A percentile compares a stretch with the other conserved stretches of the same genome.
phyloP scores from a whole-genome alignment of 2,888 invertebrate species.

The Mythimna loreyi region DNA sequence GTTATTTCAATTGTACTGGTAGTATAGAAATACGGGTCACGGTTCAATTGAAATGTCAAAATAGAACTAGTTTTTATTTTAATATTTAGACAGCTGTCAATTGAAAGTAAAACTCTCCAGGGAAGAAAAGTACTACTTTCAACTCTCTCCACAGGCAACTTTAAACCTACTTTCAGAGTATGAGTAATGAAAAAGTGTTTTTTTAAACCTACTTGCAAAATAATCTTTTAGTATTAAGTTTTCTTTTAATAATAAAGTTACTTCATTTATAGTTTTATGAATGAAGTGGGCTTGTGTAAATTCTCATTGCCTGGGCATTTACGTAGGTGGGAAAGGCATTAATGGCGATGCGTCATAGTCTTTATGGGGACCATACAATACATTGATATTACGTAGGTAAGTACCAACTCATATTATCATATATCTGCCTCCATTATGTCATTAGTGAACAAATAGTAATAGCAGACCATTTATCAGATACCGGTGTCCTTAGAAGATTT shows the following conservation, averaged over 20 bases:
- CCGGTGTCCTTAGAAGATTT: constrained; percentile 8
- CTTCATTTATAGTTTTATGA: neutral
- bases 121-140: too few species aligned
- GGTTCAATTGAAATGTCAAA: too few species aligned
- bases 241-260: neutral
- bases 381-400: constrained; percentile 7
- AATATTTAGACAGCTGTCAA: too few species aligned
- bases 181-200: too few species aligned
- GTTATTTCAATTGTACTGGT: too few species aligned
- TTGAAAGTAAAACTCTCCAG: too few species aligned
- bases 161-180: too few species aligned
- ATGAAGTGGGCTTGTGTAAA: too few species aligned
- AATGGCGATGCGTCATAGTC: constrained; percentile 28
- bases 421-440: constrained; percentile 4
- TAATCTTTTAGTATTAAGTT: neutral
- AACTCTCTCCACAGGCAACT: too few species aligned
- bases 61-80: too few species aligned
- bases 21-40: too few species aligned
- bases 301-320: neutral
- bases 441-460: constrained; percentile 16
- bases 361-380: constrained; percentile 9
- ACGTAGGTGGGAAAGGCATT: constrained; percentile 6
- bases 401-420: neutral
- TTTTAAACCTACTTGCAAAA: too few species aligned
- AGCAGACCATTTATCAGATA: constrained; percentile 6